Evolutionary conservation across 92 coral and sea anemone species (phyloP), one percentile per base, ranked within the genome.

Genomic region (Paramuricea clavata): DNA sequence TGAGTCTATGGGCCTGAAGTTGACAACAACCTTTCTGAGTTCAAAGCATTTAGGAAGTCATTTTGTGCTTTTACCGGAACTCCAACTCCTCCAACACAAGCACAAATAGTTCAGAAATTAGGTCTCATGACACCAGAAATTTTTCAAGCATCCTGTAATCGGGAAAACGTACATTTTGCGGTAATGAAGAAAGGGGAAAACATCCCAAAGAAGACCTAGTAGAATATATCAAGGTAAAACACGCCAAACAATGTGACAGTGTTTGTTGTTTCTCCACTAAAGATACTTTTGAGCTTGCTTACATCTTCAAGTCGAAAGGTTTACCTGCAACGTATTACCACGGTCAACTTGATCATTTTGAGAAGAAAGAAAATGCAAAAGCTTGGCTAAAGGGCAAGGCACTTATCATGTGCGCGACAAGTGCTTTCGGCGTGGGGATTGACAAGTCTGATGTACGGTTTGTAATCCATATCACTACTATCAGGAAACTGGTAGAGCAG

Each of bases 401-500:
- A 2, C 6, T 26, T 1, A 19, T 65, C 12, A 65, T 65, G 72
- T 65, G 72, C 28, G 72, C 72, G 12, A 65, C 41, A 5, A 65
- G 41, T 65, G 72, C 72, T 0, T 65, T 65, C 9, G 72, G 36
- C 22, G 28, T 65, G 72, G 72, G 72, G 2, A 65, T 65, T 31
- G 72, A 65, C 41, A 65, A 65, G 16, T 13, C 72, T 9, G 41
- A 65, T 19, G 72, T 65, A 31, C 72, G 72, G 19, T 65, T 65
- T 65, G 72, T 65, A 6, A 65, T 65, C 41, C 72, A 65, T 12
- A 65, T 1, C 39, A 21, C 72, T 65, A 65, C 11, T 65, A 65
- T 16, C 72, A 65, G 72, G 72, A 65, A 19, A 39, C 72, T 1
- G 72, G 72, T 2, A 65, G 72, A n/a, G 72, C 72, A 65, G 72